Percentiles rank a stretch among this genome's conserved stretches.
These are phyloP conservation scores for Actinemys pallida DNA, from an alignment of 2,113 vertebrate genomes.

Conservation along the genomic window DNA sequence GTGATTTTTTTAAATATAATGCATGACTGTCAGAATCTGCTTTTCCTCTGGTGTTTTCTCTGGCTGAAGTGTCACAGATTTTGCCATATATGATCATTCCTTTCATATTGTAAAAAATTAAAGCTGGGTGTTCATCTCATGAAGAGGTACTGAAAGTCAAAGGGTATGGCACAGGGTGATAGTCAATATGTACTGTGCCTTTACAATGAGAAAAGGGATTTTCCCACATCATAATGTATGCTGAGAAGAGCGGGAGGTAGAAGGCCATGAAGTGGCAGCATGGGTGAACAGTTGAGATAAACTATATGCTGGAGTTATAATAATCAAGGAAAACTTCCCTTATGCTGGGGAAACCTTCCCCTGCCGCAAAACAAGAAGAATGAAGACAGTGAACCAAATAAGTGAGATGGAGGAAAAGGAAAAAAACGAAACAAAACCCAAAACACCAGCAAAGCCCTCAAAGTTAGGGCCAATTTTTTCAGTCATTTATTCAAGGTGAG, in stretches of 20 bases:
- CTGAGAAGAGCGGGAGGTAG: background rate
- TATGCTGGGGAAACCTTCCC: rapidly evolving
- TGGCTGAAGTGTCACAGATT: background rate
- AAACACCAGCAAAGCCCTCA: background rate
- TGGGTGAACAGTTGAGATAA: background rate
- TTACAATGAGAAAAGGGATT: background rate
- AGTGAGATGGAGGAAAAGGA: background rate
- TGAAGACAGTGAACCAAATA: background rate
- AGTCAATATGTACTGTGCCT: background rate
- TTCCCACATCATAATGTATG: background rate
- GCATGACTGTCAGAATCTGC: background rate
- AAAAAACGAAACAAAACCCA: rapidly evolving
- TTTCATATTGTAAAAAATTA: background rate
- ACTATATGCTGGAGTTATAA: background rate
- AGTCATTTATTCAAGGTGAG: background rate
- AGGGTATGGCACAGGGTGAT: background rate
- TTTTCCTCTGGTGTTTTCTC: background rate
- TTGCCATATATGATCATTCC: background rate
- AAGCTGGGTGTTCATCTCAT: background rate
- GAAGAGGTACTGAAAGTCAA: background rate
- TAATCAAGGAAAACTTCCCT: rapidly evolving
- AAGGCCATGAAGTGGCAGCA: rapidly evolving
- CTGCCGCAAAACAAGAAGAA: background rate
- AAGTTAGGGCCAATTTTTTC: background rate
- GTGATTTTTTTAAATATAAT: background rate